Conservation (phyloP, 2,113 vertebrate genomes). For the Phainopepla nitens region DNA sequence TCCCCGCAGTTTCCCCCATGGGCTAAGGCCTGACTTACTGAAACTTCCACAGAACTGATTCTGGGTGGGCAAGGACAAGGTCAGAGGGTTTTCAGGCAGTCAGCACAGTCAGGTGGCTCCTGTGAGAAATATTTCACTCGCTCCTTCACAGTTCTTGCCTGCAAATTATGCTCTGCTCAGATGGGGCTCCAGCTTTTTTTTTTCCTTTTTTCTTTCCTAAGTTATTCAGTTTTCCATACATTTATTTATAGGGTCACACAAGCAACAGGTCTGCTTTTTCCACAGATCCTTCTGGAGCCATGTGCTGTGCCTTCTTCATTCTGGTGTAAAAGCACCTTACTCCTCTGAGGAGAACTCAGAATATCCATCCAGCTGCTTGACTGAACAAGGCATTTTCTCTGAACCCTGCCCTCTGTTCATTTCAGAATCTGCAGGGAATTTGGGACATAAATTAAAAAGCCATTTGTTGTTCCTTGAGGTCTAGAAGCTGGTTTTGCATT, state of each 20-base stretch:
- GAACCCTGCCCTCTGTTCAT: background rate
- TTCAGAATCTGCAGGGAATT: background rate
- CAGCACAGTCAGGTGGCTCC: background rate
- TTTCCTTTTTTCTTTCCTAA: background rate
- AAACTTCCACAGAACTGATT: background rate
- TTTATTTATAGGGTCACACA: background rate
- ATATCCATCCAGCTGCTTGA: background rate
- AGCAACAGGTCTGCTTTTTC: background rate
- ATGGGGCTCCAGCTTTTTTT: background rate
- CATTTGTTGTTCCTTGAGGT: background rate
- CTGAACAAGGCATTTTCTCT: background rate
- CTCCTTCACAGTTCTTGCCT: background rate
- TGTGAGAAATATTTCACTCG: background rate
- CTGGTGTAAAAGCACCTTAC: background rate
- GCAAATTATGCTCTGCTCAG: background rate
- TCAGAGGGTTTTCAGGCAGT: background rate
- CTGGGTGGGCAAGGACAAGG: background rate
- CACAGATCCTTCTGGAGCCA: background rate
- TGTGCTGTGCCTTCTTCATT: background rate
- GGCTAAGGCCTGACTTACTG: background rate
- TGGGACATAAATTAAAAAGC: background rate
- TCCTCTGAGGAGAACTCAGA: background rate
- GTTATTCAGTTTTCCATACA: background rate
- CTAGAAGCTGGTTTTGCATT: conserved; percentile 12
- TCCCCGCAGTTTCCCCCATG: background rate